phyloP scores from a whole-genome alignment of 2,113 vertebrate species.

The Triplophysa rosa region DNA sequence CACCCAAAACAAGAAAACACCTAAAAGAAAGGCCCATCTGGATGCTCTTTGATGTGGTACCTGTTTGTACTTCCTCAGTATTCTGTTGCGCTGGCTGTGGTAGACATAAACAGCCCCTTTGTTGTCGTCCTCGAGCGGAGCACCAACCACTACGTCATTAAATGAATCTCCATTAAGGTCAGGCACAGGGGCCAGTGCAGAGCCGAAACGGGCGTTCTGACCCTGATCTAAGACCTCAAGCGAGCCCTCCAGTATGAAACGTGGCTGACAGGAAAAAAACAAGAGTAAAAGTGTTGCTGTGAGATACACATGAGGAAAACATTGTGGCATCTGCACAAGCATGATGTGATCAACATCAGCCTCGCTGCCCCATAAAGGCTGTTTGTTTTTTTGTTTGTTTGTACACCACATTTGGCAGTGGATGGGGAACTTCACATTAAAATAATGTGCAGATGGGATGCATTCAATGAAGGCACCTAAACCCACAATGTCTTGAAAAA shows the following conservation, averaged over 20 bases:
- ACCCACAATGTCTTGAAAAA: neutral
- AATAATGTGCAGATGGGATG: neutral
- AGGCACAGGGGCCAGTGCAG: constrained; percentile 82
- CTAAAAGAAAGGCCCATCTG: neutral
- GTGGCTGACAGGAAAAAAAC: constrained; percentile 37
- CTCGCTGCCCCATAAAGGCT: neutral
- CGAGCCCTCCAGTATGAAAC: constrained; percentile 78
- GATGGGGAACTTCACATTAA: neutral
- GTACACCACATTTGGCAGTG: neutral
- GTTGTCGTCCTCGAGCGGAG: constrained; percentile 88
- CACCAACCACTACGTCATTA: constrained; percentile 89
- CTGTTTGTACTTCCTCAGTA: constrained; percentile 89
- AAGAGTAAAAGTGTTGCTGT: neutral
- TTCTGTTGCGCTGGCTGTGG: constrained; percentile 76
- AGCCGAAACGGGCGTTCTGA: constrained; percentile 92
- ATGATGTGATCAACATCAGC: neutral
- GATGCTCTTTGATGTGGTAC: constrained; percentile 61
- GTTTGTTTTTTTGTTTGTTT: neutral
- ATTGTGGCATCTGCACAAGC: neutral
- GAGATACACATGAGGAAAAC: neutral
- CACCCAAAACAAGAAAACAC: neutral
- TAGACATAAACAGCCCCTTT: constrained; percentile 90
- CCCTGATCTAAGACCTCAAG: constrained; percentile 80
- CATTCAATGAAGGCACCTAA: neutral
- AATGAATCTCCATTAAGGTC: constrained; percentile 93